A percentile compares a stretch with the other conserved stretches of the same genome.
phyloP scores from a whole-genome alignment of 2,797 vertebrate genomes.

The Rallus crepitans region DNA sequence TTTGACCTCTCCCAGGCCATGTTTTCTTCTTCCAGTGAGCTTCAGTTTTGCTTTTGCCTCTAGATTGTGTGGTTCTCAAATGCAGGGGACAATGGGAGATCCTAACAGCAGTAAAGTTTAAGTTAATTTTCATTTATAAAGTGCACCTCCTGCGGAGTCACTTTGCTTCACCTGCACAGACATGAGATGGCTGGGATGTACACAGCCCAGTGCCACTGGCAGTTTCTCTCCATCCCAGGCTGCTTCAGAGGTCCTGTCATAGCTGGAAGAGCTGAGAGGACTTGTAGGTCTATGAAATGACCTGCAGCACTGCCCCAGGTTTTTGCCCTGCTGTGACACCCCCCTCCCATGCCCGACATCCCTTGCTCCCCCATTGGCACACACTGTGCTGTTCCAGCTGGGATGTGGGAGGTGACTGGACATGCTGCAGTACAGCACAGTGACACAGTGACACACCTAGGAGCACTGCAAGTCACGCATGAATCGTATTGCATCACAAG shows the following conservation, averaged over 20 bases:
- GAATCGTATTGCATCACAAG: fast-evolving
- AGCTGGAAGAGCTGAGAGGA: neutral
- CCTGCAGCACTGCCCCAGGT: neutral
- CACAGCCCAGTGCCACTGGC: fast-evolving
- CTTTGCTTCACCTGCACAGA: neutral
- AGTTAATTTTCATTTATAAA: neutral
- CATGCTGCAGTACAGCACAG: fast-evolving
- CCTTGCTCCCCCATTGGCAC: neutral
- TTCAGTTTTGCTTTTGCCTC: neutral
- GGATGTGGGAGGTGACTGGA: fast-evolving
- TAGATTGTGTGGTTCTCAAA: neutral
- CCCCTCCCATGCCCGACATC: fast-evolving
- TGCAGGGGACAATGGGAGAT: neutral
- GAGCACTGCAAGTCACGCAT: fast-evolving
- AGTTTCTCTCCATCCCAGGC: neutral
- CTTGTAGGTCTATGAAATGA: neutral
- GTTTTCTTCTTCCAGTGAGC: neutral
- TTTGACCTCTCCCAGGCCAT: neutral
- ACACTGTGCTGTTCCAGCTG: fast-evolving
- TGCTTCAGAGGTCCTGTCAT: neutral
- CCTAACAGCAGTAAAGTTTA: neutral
- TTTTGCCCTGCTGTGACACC: neutral
- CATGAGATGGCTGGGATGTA: neutral
- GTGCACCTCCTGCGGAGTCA: neutral
- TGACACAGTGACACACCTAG: fast-evolving